phyloP scores from a whole-genome alignment of 2,888 invertebrate species.

The Acanthococcus lagerstroemiae region DNA sequence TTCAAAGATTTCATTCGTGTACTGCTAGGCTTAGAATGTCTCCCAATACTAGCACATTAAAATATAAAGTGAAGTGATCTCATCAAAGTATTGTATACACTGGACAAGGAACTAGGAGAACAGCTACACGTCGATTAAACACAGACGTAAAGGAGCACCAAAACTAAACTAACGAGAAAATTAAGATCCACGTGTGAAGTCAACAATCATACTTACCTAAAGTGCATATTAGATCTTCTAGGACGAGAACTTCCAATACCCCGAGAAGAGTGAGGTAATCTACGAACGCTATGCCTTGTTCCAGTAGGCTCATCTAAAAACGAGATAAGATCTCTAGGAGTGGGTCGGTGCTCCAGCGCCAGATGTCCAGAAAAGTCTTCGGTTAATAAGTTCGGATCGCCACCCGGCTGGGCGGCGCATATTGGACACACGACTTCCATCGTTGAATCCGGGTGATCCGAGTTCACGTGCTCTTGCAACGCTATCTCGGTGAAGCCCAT shows the following conservation, averaged over 20 bases:
- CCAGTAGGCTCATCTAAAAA: conserved; percentile 85
- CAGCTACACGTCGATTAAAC: no score
- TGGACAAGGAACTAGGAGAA: no score
- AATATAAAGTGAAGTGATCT: no score
- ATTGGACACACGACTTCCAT: conserved; percentile 95
- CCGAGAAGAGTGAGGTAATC: conserved; percentile 67
- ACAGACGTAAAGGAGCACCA: no score
- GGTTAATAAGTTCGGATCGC: conserved; percentile 94
- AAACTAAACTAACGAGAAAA: no score
- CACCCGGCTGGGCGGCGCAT: conserved; percentile 91
- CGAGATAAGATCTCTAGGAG: conserved; percentile 80
- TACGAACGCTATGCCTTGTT: conserved; percentile 48
- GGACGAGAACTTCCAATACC: conserved; percentile 62
- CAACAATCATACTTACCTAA: conserved; percentile 50
- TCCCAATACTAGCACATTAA: no score
- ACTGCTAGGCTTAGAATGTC: no score
- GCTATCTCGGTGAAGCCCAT: conserved; percentile 92
- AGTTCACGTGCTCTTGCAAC: conserved; percentile 80
- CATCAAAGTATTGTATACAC: no score
- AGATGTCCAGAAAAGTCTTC: conserved; percentile 97
- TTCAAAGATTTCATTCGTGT: no score
- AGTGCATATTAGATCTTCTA: conserved; percentile 77
- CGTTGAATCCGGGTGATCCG: conserved; percentile 83
- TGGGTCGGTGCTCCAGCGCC: conserved; percentile 83
- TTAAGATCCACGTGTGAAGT: no score